phyloP scores from a whole-genome alignment of 2,113 vertebrate genomes.

The Passer domesticus region DNA sequence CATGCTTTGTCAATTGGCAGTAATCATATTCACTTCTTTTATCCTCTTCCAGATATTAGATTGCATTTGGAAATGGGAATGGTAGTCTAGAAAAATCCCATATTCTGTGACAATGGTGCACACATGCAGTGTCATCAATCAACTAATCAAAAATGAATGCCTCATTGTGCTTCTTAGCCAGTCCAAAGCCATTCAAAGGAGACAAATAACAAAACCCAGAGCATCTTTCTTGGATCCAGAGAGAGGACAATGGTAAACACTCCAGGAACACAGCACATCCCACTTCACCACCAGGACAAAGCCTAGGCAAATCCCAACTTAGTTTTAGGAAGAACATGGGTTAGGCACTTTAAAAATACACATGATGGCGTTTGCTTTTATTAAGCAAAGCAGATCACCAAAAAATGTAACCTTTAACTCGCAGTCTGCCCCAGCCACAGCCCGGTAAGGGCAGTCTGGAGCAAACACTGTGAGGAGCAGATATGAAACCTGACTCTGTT shows the following conservation, averaged over 20 bases:
- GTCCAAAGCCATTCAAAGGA: neutral
- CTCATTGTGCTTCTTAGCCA: conserved; percentile 11
- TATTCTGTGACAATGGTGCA: neutral
- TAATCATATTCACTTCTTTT: neutral
- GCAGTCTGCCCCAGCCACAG: neutral
- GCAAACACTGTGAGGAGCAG: neutral
- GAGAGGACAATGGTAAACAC: neutral
- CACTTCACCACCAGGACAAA: neutral
- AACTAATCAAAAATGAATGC: conserved; percentile 34
- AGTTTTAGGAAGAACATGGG: neutral
- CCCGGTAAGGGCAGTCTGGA: neutral
- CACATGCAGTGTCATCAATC: conserved; percentile 36
- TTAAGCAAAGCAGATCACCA: neutral
- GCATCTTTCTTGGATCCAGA: neutral
- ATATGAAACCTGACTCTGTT: neutral
- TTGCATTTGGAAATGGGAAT: neutral
- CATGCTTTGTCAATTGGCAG: neutral
- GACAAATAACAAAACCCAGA: conserved; percentile 36
- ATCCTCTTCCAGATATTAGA: neutral
- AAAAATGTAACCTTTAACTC: neutral
- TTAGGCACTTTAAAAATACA: neutral
- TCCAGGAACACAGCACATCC: neutral
- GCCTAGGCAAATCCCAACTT: neutral
- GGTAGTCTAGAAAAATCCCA: neutral
- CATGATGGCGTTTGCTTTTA: neutral